A percentile compares a stretch with the other conserved stretches of the same genome.
These are phyloP conservation scores for Oreochromis aureus DNA, from an alignment of 2,113 vertebrate genomes.

Conservation along the genomic window DNA sequence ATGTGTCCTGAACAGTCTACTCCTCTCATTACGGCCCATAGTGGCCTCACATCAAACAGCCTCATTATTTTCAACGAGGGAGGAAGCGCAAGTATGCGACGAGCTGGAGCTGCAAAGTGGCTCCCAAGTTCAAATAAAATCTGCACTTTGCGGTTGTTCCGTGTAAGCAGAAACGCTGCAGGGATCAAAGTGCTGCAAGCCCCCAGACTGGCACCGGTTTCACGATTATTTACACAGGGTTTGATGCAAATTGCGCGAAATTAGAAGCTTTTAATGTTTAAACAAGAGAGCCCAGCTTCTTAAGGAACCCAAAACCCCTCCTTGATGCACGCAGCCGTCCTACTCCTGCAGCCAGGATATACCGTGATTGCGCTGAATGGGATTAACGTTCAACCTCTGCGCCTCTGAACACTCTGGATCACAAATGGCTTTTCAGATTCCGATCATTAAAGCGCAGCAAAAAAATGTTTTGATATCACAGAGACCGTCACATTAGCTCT, in stretches of 20 bases:
- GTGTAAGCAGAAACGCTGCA: constrained; percentile 16
- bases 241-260: neutral
- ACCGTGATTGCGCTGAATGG: neutral
- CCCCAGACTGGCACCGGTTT: neutral
- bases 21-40: constrained; percentile 57
- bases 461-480: constrained; percentile 45
- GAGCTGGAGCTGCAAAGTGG: constrained; percentile 49
- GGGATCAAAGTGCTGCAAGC: constrained; percentile 14
- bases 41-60: constrained; percentile 59
- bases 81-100: constrained; percentile 29
- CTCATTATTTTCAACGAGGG: constrained; percentile 66
- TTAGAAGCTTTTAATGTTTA: neutral
- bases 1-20: constrained; percentile 62
- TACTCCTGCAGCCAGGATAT: neutral
- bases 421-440: constrained; percentile 4
- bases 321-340: neutral
- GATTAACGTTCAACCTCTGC: constrained; percentile 1
- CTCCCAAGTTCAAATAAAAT: constrained; percentile 57
- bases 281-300: neutral
- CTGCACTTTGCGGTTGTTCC: constrained; percentile 31
- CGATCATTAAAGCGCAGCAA: constrained; percentile 20
- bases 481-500: constrained; percentile 27
- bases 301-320: neutral
- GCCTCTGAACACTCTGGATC: constrained; percentile 5
- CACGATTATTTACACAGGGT: neutral